Evolutionary conservation across 2,888 invertebrate species (phyloP).

Genomic region (Podotricha telesiphe): DNA sequence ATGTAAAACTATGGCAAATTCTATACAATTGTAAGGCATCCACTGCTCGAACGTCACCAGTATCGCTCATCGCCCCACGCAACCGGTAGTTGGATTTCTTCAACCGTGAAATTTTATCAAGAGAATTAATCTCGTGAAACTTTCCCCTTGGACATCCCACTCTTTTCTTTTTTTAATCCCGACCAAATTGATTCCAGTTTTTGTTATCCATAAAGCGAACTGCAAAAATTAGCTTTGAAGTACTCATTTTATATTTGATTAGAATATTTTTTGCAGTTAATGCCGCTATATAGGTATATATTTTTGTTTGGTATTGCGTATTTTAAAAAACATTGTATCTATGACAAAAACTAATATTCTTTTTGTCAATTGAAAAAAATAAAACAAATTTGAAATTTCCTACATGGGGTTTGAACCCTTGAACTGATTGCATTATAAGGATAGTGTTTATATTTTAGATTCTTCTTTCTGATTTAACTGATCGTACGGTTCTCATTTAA

Average conservation of each 20-base stretch:
- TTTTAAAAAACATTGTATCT: too few species aligned
- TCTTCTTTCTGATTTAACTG: too few species aligned
- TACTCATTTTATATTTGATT: slow-evolving; percentile 21
- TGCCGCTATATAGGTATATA: too few species aligned
- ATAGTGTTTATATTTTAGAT: too few species aligned
- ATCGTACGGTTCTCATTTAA: too few species aligned
- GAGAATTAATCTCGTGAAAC: slow-evolving; percentile 81
- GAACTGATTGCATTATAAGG: too few species aligned
- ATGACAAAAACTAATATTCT: too few species aligned
- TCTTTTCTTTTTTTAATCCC: slow-evolving; percentile 71
- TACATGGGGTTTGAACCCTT: too few species aligned
- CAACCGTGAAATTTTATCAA: slow-evolving; percentile 84
- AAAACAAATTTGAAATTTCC: too few species aligned
- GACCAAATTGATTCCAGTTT: slow-evolving; percentile 68
- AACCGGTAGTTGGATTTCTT: slow-evolving; percentile 83
- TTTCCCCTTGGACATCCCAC: slow-evolving; percentile 73
- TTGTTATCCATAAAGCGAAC: slow-evolving; percentile 42
- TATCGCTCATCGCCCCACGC: slow-evolving; percentile 82
- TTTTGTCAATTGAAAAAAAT: too few species aligned
- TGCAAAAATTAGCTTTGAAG: slow-evolving; percentile 46
- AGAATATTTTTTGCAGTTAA: not conserved
- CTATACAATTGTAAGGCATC: slow-evolving; percentile 54
- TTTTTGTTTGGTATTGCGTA: too few species aligned
- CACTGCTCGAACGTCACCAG: slow-evolving; percentile 75
- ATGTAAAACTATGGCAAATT: slow-evolving; percentile 23